Evolutionary conservation across 1,140 invertebrate genomes (phyloP).

Genomic region (Homalodisca vitripennis): DNA sequence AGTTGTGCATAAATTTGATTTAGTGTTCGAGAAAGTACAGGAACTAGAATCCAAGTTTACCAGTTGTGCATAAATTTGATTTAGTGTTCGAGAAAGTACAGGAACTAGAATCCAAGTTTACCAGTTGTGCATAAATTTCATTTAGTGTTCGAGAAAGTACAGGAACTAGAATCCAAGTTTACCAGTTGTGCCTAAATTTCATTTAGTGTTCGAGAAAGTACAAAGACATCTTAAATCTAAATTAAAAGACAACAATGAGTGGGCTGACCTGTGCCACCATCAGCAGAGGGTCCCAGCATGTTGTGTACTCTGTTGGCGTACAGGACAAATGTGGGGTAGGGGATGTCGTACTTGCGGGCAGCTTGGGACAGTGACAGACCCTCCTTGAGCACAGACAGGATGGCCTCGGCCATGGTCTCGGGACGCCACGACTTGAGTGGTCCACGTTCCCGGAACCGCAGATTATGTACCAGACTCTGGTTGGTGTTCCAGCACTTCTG

Average conservation of each 20-base stretch:
- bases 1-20: no score
- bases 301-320: constrained; percentile 92
- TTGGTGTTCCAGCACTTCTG: constrained; percentile 93
- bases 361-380: constrained; percentile 86
- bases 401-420: constrained; percentile 91
- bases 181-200: background rate
- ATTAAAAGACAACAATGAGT: no score
- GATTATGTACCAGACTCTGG: constrained; percentile 81
- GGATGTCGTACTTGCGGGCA: constrained; percentile 89
- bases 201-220: background rate
- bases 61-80: no score
- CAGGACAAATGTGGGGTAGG: constrained; percentile 91
- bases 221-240: no score
- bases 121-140: no score
- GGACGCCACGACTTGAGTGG: constrained; percentile 90
- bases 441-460: constrained; percentile 86
- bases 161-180: background rate
- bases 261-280: constrained; percentile 73
- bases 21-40: no score
- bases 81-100: no score
- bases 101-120: no score
- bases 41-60: no score
- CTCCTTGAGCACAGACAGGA: constrained; percentile 87
- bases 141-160: no score
- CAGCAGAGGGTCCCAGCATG: constrained; percentile 86